These are phyloP conservation scores for Ursus arctos DNA, from an alignment of 2,113 vertebrate genomes.

Conservation along the genomic window DNA sequence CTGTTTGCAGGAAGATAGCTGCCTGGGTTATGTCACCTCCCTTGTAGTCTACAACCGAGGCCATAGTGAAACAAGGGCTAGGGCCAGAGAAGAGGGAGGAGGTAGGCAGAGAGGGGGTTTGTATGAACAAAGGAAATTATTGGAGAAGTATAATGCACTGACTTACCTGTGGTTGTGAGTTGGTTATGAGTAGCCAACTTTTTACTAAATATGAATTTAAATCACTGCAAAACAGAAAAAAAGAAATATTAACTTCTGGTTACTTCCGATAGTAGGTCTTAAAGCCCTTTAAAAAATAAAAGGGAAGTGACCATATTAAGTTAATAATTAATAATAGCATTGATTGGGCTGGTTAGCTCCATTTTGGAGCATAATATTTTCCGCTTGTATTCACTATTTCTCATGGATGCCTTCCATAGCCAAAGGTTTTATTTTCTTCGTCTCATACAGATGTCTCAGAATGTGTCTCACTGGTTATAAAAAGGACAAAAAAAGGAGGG, in stretches of 20 bases:
- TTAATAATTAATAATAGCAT: not conserved
- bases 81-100: not conserved
- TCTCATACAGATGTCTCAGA: not conserved
- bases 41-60: not conserved
- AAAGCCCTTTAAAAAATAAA: not conserved
- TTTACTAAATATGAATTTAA: conserved; percentile 63
- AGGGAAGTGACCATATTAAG: not conserved
- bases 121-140: not conserved
- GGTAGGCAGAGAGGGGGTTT: not conserved
- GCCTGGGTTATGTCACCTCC: conserved; percentile 66
- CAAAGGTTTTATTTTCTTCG: not conserved
- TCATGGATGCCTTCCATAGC: not conserved
- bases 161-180: not conserved
- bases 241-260: conserved; percentile 34
- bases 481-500: not conserved
- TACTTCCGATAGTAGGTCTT: not conserved
- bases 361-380: not conserved
- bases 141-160: not conserved
- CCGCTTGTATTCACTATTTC: not conserved
- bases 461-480: not conserved
- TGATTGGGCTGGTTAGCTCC: not conserved
- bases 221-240: conserved; percentile 18
- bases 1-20: conserved; percentile 82
- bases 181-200: conserved; percentile 41
- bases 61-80: not conserved